Evolutionary conservation across 1,140 invertebrate genomes (phyloP), one percentile per base, ranked within the genome.

Genomic region (Mizuhopecten yessoensis): DNA sequence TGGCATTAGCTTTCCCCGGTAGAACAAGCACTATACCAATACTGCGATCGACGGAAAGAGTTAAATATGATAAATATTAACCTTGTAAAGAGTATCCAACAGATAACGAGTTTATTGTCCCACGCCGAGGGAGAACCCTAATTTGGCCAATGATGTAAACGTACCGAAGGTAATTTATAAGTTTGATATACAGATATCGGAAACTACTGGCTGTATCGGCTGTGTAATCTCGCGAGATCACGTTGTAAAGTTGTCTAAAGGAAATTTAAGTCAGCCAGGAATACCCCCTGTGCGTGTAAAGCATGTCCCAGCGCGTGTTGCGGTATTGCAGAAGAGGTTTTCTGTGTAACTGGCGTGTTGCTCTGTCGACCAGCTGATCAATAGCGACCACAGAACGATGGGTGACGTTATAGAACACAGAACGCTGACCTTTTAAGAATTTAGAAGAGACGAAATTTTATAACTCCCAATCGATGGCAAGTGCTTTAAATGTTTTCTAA

Each of bases 91-190:
- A 11, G 23, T 29, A n/a, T 1, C 29, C 17, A 75, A 29, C 57
- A 29, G 57, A 75, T 75, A 45, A 45, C 42, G 13, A 39, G 36
- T 39, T n/a, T 39, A 39, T 39, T 39, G 36, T 39, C 36, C 5
- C 13, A 49, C 20, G 20, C 45, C 45, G 15, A 49, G 11, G 20
- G 45, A 49, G 13, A 75, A 75, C 23, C 1, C 57, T 5, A n/a
- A 75, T 29, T 75, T 29, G 11, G 57, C n/a, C 57, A 75, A n/a
- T 75, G 57, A 75, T 75, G 57, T 75, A 75, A 75, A 75, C n/a
- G 5, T 75, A 75, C 5, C n/a, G n/a, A 29, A n/a, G 57, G n/a
- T n/a, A 75, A 75, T 75, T n/a, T 29, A n/a, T 75, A 29, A 75
- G 5, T n/a, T 75, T 45, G 42, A 45, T 13, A 45, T 45, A 45